Evolutionary conservation across 2,888 invertebrate genomes (phyloP), one percentile per base, ranked within the genome.

Genomic region (Ypsolopha scabrella): DNA sequence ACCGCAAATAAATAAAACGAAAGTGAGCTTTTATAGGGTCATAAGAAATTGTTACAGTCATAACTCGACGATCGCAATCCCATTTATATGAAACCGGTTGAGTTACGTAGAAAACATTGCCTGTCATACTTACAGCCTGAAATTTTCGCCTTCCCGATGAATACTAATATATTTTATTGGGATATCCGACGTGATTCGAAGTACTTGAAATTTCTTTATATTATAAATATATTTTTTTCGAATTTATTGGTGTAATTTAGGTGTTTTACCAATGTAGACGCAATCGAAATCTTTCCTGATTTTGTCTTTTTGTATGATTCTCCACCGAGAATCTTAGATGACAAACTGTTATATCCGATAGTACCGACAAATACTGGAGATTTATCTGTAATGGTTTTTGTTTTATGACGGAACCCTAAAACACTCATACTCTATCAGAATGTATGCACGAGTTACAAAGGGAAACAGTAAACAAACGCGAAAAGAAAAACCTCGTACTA

Each of bases 1-100:
- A 78, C 75, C 76, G 77, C 74, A 65, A 74, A 82, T 83, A 85
- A 85, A 83, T 82, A 81, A 78, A 77, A 71, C 64, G 73, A 75
- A 80, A 80, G 80, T 80, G 72, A 73, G 77, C 77, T 81, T 85
- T 85, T 85, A 85, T 82, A 69, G 80, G 76, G 69, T 79, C 75
- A 82, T 83, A 75, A 68, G 74, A 83, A 83, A 80, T 81, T 80
- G 82, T 80, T 82, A 80, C 70, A 67, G 78, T 75, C 65, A 79
- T 83, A 82, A 81, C 75, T 82, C 76, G 74, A 63, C 76, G 67
- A 68, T 72, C 72, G 71, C 72, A 80, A 80, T 79, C 75, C 79
- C 76, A 72, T 67, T 67, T 71, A 75, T 81, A 81, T 80, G 75
- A 73, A 69, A 80, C 79, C 77, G 75, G 76, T 75, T 79, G 79